phyloP scores from a whole-genome alignment of 1,140 invertebrate genomes.

The Leucophenga varia region DNA sequence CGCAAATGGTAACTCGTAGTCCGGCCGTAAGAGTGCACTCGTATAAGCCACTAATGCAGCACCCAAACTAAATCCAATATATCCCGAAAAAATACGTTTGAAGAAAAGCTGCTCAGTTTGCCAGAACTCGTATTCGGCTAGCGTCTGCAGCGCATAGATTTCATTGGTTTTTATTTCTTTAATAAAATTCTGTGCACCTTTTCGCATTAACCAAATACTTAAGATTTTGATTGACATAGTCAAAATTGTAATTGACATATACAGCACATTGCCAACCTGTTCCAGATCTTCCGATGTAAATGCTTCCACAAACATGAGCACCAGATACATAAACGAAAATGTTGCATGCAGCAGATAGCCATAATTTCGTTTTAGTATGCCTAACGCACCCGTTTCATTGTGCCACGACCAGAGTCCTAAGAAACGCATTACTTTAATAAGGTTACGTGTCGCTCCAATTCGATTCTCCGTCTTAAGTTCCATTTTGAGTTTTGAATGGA shows the following conservation, averaged over 20 bases:
- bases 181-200: constrained; percentile 25
- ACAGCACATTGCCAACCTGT: constrained; percentile 37
- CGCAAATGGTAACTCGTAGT: constrained; percentile 36
- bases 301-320: constrained; percentile 46
- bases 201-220: constrained; percentile 33
- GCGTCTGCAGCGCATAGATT: constrained; percentile 12
- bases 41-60: constrained; percentile 28
- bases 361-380: constrained; percentile 19
- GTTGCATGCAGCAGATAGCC: constrained; percentile 35
- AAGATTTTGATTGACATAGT: constrained; percentile 39
- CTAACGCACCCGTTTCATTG: too few species aligned
- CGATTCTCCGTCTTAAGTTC: too few species aligned
- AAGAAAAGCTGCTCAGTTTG: constrained; percentile 24
- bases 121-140: constrained; percentile 24
- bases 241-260: constrained; percentile 49
- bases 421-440: constrained; percentile 20
- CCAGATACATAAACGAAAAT: constrained; percentile 35
- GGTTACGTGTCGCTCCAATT: constrained; percentile 9
- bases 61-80: constrained; percentile 1
- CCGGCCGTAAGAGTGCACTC: constrained; percentile 25
- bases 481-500: too few species aligned
- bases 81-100: constrained; percentile 25
- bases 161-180: constrained; percentile 14
- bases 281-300: constrained; percentile 33
- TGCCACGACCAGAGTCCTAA: constrained; percentile 27